A percentile compares a stretch with the other conserved stretches of the same genome.
Evolutionary conservation across 2,888 invertebrate genomes (phyloP).

Genomic region (Drosophila planitibia): DNA sequence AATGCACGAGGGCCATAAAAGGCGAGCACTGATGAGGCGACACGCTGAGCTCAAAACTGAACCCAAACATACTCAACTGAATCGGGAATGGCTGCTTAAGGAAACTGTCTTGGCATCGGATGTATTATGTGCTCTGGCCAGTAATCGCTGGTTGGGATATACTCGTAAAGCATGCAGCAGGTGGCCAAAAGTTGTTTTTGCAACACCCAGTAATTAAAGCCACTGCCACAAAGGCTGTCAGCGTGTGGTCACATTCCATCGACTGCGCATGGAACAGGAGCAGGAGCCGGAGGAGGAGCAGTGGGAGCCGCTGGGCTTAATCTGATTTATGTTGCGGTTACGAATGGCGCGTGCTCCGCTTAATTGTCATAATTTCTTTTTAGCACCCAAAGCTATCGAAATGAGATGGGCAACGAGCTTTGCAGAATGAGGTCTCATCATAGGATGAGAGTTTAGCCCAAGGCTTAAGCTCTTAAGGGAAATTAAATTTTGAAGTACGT

Average conservation of each 20-base stretch:
- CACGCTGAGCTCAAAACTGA: conserved; percentile 41
- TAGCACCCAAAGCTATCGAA: conserved; percentile 31
- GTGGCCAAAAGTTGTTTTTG: conserved; percentile 59
- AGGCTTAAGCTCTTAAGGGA: not conserved
- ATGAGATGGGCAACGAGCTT: not conserved
- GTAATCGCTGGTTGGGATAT: conserved; percentile 22
- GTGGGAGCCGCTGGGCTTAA: conserved; percentile 29
- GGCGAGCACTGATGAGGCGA: conserved; percentile 44
- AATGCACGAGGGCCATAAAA: conserved; percentile 49
- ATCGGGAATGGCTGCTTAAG: conserved; percentile 9
- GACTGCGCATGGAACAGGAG: not conserved
- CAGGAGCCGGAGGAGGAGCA: not conserved
- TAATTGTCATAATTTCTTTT: conserved; percentile 74
- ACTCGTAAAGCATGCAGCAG: conserved; percentile 70
- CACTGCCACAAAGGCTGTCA: conserved; percentile 65
- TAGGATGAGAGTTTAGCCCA: not conserved
- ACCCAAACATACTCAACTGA: conserved; percentile 4
- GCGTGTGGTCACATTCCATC: conserved; percentile 57
- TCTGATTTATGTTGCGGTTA: conserved; percentile 66
- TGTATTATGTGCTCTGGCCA: conserved; percentile 8
- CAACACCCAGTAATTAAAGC: conserved; percentile 67
- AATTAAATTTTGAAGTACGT: not conserved
- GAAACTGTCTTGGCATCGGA: conserved; percentile 37
- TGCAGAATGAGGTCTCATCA: not conserved
- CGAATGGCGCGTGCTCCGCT: conserved; percentile 51